Base-by-base conservation (phyloP, 2,113 vertebrate genomes). In the Crotalus viridis region DNA sequence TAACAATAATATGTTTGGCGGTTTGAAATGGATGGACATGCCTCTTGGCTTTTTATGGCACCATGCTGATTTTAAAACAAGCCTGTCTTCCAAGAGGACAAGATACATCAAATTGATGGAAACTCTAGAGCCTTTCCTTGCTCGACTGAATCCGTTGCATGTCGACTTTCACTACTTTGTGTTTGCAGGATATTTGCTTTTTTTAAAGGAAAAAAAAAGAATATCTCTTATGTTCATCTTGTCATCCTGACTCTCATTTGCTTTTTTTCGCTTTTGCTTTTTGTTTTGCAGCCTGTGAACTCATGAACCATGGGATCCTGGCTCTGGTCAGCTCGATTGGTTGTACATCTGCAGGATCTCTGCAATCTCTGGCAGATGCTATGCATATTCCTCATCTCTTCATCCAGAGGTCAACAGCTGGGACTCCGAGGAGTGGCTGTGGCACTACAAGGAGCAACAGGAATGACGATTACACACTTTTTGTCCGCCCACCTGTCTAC, bases 311-410 rank as follows among this genome's bases (percentile, higher is more conserved):
- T 93, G 99, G 99, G 87, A 99, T 99, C 97, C 96, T 99, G 96
- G 99, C 99, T 74, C 98, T 99, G 43, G 99, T 99, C 96, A 99
- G 99, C 97, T 99, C 99, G 89, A 99, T 99, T 3, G 99, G 99
- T 93, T 99, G 99, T 97, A 99, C 99, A 0, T 99, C 99, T 4
- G 99, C 99, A 0, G 98, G 99, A 15, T 99, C 99, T 24, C 98
- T 99, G 89, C 99, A 99, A 96, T 99, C 99, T 0, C 95, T 99
- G 97, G 98, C 99, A 4, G 98, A 99, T 39, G 99, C 99, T 95
- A 99, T 99, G 99, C 99, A 99, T 95, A 99, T 99, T 95, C 99
- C 99, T 52, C 99, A 99, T 95, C 99, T 99, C 94, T 99, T 99
- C 96, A 99, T 99, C 96, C 99, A 99, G 97, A 98, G 99, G 52